Base-by-base conservation (phyloP, 2,113 vertebrate species). In the Nothobranchius kuhntae region DNA sequence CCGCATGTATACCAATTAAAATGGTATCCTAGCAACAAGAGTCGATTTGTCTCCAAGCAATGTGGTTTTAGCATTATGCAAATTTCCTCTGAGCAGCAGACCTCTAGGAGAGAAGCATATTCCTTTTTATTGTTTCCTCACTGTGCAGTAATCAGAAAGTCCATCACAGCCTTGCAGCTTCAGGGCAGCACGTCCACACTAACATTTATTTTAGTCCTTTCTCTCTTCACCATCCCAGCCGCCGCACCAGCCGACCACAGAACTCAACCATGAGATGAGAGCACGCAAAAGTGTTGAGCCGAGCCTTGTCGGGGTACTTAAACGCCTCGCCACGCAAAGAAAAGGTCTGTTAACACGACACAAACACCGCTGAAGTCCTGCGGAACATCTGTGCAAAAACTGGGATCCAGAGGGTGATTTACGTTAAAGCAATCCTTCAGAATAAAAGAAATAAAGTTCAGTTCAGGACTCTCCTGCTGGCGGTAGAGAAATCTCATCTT, bases 11-110 rank as follows among this genome's bases (percentile, higher is more conserved):
- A 67, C 78, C 80, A 89, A 89, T 90, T 89, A 89, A 80, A 82
- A 82, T 56, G 54, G 71, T 90, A 63, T 77, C 86, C 51, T 86
- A 78, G 83, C 86, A 88, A 86, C 81, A 63, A 10, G 13, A 82
- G 80, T 76, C 86, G 84, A 86, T 83, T 83, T 81, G 85, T 87
- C 65, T 87, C 83, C 40, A 72, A 84, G 88, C 81, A 88, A 85
- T 73, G 73, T 52, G 61, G 51, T 71, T 80, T 85, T 75, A 71
- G 77, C 73, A 61, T 48, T 47, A 62, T 75, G 68, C 65, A 81
- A 78, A 72, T 69, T 14, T 75, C 54, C 66, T 80, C 44, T 21
- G 53, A 68, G 51, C 58, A 55, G 74, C 24, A 59, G 14, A 50
- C 26, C 26, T 62, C 48, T 55, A 53, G 17, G 5, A 26, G 46